phyloP scores from a whole-genome alignment of 2,888 invertebrate genomes.

The Crossocerus cetratus region DNA sequence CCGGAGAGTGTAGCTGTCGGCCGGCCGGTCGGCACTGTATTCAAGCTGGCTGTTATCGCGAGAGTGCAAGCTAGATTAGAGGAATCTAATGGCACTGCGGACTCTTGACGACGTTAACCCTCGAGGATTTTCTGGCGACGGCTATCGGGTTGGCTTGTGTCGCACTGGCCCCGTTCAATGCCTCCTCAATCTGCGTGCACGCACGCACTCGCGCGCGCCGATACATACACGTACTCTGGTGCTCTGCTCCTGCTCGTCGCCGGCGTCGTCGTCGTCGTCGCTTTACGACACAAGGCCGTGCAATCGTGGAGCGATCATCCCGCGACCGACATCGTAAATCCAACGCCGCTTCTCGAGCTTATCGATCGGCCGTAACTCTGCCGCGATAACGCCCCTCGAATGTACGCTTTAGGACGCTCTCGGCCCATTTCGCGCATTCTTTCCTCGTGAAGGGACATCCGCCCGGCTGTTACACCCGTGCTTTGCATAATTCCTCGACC shows the following conservation, averaged over 20 bases:
- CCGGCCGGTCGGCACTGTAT: no score
- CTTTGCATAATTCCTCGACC: slow-evolving; percentile 28
- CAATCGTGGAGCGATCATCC: slow-evolving; percentile 75
- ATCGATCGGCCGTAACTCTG: slow-evolving; percentile 64
- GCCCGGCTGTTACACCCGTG: not conserved
- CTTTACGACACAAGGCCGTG: slow-evolving; percentile 76
- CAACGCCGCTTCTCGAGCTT: slow-evolving; percentile 72
- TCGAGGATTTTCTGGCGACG: not conserved
- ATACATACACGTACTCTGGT: not conserved
- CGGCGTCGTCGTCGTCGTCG: slow-evolving; percentile 59
- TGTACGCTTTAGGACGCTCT: slow-evolving; percentile 39
- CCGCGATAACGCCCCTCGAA: slow-evolving; percentile 43
- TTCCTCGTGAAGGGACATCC: slow-evolving; percentile 6
- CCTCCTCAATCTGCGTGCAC: not conserved
- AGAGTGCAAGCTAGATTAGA: not conserved
- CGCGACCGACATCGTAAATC: slow-evolving; percentile 74
- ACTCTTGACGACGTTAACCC: not conserved
- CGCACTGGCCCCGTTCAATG: not conserved
- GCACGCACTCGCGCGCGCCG: not conserved
- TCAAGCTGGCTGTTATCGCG: not conserved
- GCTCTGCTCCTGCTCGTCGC: slow-evolving; percentile 32
- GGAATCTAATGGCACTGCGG: not conserved
- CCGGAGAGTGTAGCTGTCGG: no score
- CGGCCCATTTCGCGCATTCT: slow-evolving; percentile 28
- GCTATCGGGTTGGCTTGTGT: not conserved